phyloP scores from a whole-genome alignment of 2,888 invertebrate species.

The Malthinus flaveolus region DNA sequence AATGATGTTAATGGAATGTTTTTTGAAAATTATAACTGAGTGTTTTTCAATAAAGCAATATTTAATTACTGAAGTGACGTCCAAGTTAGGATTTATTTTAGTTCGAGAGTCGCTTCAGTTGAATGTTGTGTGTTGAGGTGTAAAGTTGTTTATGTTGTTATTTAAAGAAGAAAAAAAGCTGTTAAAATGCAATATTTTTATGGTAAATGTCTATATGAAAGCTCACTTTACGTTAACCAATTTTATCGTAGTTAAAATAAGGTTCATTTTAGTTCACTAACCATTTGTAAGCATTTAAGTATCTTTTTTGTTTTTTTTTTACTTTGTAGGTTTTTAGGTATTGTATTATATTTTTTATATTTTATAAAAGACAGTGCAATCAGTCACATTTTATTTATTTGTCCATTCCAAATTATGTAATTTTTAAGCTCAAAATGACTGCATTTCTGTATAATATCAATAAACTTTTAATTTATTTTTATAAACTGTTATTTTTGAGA shows the following conservation, averaged over 20 bases:
- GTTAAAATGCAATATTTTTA: constrained; percentile 22
- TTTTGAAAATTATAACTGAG: constrained; percentile 1
- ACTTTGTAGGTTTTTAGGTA: constrained; percentile 19
- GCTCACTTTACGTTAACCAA: constrained; percentile 18
- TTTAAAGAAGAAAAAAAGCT: constrained; percentile 17
- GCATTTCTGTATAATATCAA: constrained; percentile 40
- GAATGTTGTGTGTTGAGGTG: constrained; percentile 13
- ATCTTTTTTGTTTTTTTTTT: constrained; percentile 11
- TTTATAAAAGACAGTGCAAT: constrained; percentile 29
- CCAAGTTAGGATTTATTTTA: background rate
- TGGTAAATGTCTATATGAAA: constrained; percentile 16
- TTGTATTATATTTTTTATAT: constrained; percentile 22
- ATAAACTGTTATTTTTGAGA: constrained; percentile 10
- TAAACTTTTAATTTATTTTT: constrained; percentile 29
- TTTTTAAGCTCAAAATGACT: constrained; percentile 41
- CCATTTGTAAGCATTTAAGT: constrained; percentile 22
- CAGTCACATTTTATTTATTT: constrained; percentile 35
- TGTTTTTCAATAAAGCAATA: constrained; percentile 5
- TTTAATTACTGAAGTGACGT: constrained; percentile 11
- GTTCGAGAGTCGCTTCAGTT: constrained; percentile 9
- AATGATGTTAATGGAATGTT: constrained; percentile 8
- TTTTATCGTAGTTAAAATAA: constrained; percentile 21
- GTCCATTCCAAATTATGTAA: constrained; percentile 41
- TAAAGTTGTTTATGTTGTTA: constrained; percentile 21
- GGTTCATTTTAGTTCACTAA: constrained; percentile 25